These are phyloP conservation scores for Physocephala rufipes DNA, from an alignment of 2,888 invertebrate species.

Conservation along the genomic window DNA sequence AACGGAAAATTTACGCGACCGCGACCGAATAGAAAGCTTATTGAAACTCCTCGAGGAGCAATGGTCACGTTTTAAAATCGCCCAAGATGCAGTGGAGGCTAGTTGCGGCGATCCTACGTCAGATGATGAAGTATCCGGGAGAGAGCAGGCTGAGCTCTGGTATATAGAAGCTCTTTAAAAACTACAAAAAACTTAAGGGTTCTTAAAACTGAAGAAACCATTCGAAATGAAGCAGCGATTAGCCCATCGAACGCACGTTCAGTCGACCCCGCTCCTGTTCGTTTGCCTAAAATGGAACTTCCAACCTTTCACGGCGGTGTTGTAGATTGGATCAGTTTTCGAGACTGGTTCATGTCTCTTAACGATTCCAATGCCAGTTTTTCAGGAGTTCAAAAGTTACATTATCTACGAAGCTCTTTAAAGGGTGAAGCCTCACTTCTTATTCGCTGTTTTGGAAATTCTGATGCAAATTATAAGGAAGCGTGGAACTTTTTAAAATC, in stretches of 20 bases:
- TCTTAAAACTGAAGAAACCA: background rate
- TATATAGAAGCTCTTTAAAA: background rate
- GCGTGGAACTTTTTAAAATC: slow-evolving; percentile 14
- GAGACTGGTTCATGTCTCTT: slow-evolving; percentile 23
- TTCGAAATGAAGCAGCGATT: background rate
- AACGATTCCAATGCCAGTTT: background rate
- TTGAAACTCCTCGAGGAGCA: background rate
- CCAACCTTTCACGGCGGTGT: slow-evolving; percentile 23
- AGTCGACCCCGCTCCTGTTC: background rate
- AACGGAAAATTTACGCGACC: background rate
- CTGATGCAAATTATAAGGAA: slow-evolving; percentile 8
- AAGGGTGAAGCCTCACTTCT: background rate
- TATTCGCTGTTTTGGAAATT: slow-evolving; percentile 7
- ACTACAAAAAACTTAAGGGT: background rate
- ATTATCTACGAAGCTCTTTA: slow-evolving; percentile 6
- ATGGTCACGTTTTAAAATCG: background rate
- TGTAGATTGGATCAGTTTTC: slow-evolving; percentile 36
- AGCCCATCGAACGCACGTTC: background rate
- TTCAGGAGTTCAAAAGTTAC: background rate
- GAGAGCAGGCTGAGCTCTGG: background rate
- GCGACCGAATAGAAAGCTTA: slow-evolving; percentile 10
- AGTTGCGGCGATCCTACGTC: background rate
- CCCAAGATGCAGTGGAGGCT: background rate
- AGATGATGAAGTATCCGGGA: background rate
- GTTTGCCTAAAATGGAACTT: slow-evolving; percentile 15